These are phyloP conservation scores for Tridacna gigas DNA, from an alignment of 2,888 invertebrate species.

Conservation along the genomic window DNA sequence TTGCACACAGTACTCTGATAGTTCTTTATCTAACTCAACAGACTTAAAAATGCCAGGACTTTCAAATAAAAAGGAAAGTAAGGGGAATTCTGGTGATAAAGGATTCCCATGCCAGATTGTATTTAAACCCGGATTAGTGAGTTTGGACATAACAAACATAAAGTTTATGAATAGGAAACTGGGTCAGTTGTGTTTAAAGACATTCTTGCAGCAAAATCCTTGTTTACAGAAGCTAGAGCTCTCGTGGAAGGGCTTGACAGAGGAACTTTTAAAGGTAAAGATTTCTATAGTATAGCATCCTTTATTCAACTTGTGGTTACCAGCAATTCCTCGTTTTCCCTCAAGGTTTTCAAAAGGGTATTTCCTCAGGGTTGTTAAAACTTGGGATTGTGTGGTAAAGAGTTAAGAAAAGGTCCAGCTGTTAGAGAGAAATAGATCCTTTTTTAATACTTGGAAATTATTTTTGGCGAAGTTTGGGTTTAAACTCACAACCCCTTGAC, in stretches of 20 bases:
- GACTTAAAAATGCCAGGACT: background rate
- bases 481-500: too few species aligned
- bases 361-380: too few species aligned
- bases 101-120: background rate
- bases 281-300: background rate
- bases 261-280: constrained; percentile 51
- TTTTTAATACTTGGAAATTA: too few species aligned
- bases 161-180: constrained; percentile 47
- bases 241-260: constrained; percentile 64
- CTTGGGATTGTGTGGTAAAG: too few species aligned
- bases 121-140: constrained; percentile 48
- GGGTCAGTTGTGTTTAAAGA: constrained; percentile 57
- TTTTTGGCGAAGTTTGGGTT: too few species aligned
- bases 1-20: background rate
- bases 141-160: constrained; percentile 60
- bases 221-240: constrained; percentile 58
- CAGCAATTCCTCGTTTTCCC: too few species aligned
- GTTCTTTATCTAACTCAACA: background rate
- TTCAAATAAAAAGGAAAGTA: background rate
- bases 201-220: constrained; percentile 54
- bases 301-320: background rate
- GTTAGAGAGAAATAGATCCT: too few species aligned
- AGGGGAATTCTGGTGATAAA: background rate
- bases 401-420: too few species aligned
- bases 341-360: too few species aligned